Evolutionary conservation across 2,113 vertebrate species (phyloP).

Genomic region (Trachemys scripta): DNA sequence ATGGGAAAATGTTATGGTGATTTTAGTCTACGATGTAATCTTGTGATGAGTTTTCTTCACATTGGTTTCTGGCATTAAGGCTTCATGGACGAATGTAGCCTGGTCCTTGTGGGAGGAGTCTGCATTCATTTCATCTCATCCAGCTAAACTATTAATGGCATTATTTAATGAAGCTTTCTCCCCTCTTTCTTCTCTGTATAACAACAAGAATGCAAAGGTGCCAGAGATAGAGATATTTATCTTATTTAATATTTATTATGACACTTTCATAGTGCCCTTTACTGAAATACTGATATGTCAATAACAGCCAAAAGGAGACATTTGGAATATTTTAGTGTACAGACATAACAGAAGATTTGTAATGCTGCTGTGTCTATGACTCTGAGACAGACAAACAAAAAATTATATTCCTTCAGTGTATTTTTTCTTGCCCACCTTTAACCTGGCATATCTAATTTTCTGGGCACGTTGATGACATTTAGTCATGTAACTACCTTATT

Average conservation of each 20-base stretch:
- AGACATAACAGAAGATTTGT: neutral
- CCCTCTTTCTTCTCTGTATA: neutral
- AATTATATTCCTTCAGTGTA: neutral
- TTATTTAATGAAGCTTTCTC: neutral
- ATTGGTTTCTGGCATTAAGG: neutral
- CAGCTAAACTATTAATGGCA: neutral
- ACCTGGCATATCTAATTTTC: neutral
- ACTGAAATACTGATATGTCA: neutral
- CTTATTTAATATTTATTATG: neutral
- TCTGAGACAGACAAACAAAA: neutral
- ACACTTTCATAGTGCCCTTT: neutral
- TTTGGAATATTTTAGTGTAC: neutral
- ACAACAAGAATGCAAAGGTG: neutral
- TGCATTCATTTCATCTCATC: neutral
- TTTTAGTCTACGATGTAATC: neutral
- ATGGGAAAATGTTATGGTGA: neutral
- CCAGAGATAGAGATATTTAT: neutral
- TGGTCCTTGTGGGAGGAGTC: neutral
- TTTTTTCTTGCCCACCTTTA: conserved; percentile 18
- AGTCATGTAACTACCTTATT: neutral
- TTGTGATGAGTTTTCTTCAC: neutral
- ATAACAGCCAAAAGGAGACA: neutral
- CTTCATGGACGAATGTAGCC: rapidly evolving
- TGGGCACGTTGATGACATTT: neutral
- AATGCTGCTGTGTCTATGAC: neutral